Base-by-base conservation (phyloP, 2,113 vertebrate genomes). In the Leptodactylus fuscus region DNA sequence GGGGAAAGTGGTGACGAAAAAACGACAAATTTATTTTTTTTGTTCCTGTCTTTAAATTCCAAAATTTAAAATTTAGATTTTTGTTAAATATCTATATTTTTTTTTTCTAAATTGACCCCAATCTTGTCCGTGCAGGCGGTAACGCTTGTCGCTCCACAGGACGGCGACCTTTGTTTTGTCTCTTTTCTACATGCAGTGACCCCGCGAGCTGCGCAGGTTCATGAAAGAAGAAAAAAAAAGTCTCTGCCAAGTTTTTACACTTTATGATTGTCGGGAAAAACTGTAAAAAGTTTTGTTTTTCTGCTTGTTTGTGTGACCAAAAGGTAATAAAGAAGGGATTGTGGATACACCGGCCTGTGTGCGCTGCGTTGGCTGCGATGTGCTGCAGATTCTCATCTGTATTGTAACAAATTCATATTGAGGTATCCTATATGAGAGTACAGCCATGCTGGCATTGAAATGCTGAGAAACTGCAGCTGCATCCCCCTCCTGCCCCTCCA, bases 251-350 rank as follows among this genome's bases (percentile, higher is more conserved):
- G 65, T 32, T 84, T 76, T 58, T 65, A 55, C 81, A 24, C 41
- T 58, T 20, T 13, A 53, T 44, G 62, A 44, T 60, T 79, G 55
- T 76, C 9, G 7, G 69, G 11, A 34, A 55, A 77, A 36, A 44
- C 18, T 58, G 27, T 74, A 65, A 41, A 65, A 41, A 46, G 36
- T 58, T 48, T 10, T 44, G n/a, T 70, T 55, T n/a, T 46, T 79
- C 9, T 86, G 36, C 55, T 77, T 80, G 49, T 73, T 65, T 51
- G n/a, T n/a, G n/a, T 87, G 78, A 65, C 53, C 48, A 76, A 70
- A 24, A 11, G 58, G 69, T 81, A 89, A 87, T 89, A 88, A 89
- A 88, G 29, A 79, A 65, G 86, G 81, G 75, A 71, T 80, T 81
- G 53, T 79, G 62, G 75, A 82, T 81, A 44, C 10, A 20, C 16